Conservation (phyloP, 2,797 vertebrate genomes). For the Helarctos malayanus region DNA sequence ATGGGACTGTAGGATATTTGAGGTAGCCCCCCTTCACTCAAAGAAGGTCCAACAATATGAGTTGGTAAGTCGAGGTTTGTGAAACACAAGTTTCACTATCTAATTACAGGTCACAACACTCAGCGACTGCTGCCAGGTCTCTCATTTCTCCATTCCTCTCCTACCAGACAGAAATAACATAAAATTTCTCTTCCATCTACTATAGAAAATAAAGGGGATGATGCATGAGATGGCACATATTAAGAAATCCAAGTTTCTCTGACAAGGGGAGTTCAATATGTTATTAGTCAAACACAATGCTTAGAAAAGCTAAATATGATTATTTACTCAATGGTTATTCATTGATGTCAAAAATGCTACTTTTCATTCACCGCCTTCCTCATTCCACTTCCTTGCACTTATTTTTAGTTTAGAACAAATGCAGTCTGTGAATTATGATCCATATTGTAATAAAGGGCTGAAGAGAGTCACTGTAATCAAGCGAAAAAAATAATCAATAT, state of each 20-base stretch:
- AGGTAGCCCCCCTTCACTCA: neutral
- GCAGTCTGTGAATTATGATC: constrained; percentile 45
- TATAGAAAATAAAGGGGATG: neutral
- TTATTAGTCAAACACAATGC: constrained; percentile 64
- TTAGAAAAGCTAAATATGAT: constrained; percentile 53
- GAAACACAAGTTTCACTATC: neutral
- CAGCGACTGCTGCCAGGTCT: neutral
- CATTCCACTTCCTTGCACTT: constrained; percentile 48
- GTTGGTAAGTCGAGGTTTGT: neutral
- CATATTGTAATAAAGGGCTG: constrained; percentile 67
- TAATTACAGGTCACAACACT: neutral
- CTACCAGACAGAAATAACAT: constrained; percentile 21
- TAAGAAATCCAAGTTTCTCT: constrained; percentile 38
- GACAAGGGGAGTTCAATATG: constrained; percentile 49
- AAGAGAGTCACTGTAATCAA: constrained; percentile 60
- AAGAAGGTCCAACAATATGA: neutral
- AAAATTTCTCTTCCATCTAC: constrained; percentile 52
- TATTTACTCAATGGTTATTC: constrained; percentile 58
- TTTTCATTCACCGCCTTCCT: constrained; percentile 47
- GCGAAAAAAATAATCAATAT: constrained; percentile 74
- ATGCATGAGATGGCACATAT: neutral
- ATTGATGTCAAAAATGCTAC: constrained; percentile 46
- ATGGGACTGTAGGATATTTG: neutral
- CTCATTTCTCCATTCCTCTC: neutral
- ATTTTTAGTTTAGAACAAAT: constrained; percentile 64